Evolutionary conservation across 23 tunicate genomes (phyloP), one percentile per base, ranked within the genome.

Genomic region (Phallusia fumigata): DNA sequence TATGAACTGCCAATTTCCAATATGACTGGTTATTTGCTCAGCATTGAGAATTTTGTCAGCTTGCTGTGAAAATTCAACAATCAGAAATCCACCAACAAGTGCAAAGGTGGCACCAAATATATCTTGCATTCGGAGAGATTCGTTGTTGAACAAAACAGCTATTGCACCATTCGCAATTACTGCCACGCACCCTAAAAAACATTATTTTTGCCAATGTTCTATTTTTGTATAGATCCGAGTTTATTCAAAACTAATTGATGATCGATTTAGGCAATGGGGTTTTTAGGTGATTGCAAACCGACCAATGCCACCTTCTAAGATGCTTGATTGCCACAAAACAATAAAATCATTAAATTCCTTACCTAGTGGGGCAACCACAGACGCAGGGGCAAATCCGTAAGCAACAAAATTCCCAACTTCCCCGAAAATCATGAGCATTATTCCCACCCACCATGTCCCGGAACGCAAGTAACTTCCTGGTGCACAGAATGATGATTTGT

Each of bases 311-410:
- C n/a, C n/a, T n/a, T n/a, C n/a, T n/a, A n/a, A n/a, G n/a, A n/a
- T n/a, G n/a, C n/a, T n/a, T n/a, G n/a, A n/a, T n/a, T n/a, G n/a
- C n/a, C n/a, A 40, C 47, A 40, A 40, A 5, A 40, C 47, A 40
- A 40, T 40, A 40, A 65, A 26, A 40, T 40, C 10, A 40, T 40
- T 40, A 5, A 5, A 74, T 74, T 31, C 19, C 80, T 76, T 26
- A 88, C 98, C 98, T 30, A 93, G 83, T 18, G 98, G 98, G 22
- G 98, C 98, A 53, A 93, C 98, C 44, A 93, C 88, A 26, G 98
- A 93, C 21, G 98, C 98, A 13, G 98, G 93, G 0, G 98, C 98
- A 77, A 84, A 88, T 32, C 98, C 98, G 77, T 93, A 93, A 8
- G 98, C 98, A 72, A 93, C 88, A 52, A 93, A 93, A 74, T 93